A percentile compares a stretch with the other conserved stretches of the same genome.
These are phyloP conservation scores for Dicentrarchus labrax DNA, from an alignment of 2,113 vertebrate species.

Conservation along the genomic window DNA sequence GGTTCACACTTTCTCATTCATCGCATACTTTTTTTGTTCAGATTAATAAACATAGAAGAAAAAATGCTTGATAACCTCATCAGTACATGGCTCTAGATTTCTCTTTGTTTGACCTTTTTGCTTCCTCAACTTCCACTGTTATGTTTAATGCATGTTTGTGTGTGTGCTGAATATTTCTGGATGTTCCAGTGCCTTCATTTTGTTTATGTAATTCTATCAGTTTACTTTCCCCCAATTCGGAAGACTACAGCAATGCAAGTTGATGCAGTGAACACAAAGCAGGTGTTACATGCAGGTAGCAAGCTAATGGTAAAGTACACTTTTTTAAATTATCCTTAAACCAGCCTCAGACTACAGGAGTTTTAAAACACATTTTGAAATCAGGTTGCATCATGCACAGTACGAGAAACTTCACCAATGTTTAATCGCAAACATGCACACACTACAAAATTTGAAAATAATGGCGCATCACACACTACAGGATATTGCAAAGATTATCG, in stretches of 20 bases:
- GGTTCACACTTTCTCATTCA: slow-evolving; percentile 57
- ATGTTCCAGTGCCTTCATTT: neutral
- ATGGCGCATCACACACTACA: too few relatives aligned
- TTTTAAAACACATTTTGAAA: too few relatives aligned
- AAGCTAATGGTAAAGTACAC: neutral
- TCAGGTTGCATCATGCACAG: too few relatives aligned
- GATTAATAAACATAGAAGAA: neutral
- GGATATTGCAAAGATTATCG: too few relatives aligned
- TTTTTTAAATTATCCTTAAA: neutral
- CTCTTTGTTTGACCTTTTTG: neutral
- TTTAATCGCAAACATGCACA: too few relatives aligned
- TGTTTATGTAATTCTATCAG: neutral
- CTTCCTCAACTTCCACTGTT: neutral
- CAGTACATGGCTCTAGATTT: neutral
- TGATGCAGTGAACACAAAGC: neutral
- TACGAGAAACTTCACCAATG: too few relatives aligned
- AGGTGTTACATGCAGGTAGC: neutral
- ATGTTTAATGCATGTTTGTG: neutral
- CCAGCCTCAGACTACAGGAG: too few relatives aligned
- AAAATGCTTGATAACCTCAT: neutral
- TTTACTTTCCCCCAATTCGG: neutral
- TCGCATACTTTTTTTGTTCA: neutral
- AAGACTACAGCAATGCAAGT: neutral
- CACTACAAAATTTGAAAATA: too few relatives aligned
- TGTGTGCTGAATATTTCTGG: too few relatives aligned